Base-by-base conservation (phyloP, 2,888 invertebrate species). In the Hofmannophila pseudospretella region DNA sequence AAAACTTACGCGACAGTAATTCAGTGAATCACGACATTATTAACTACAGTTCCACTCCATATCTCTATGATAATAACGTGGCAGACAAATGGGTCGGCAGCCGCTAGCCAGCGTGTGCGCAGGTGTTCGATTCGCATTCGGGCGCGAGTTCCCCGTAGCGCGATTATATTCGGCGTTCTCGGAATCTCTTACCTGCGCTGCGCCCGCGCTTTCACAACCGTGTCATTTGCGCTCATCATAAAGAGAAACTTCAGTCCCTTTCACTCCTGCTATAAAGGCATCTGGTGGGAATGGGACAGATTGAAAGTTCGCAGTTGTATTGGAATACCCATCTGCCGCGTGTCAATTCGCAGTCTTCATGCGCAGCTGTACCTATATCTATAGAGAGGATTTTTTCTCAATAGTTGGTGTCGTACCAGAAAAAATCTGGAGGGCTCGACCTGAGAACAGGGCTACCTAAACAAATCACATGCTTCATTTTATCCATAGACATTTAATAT, bases 121-220 rank as follows among this genome's bases (percentile, higher is more conserved):
- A 80, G 78, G 75, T 77, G 80, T 73, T 64, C 63, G 49, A 67
- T 73, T 71, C 67, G 67, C 71, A 65, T 67, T 65, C 55, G 61
- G 67, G 62, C 64, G 72, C 67, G 69, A 71, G 65, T 85, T 84
- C 78, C 67, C 54, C 67, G 80, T 78, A 81, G 54, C 58, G 66
- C 72, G 76, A 82, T 81, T 85, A 82, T 81, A 84, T 84, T 86
- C 75, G 82, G 76, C 69, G 69, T 86, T 84, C 85, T 77, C 54
- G 58, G 84, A 85, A 85, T 64, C 71, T 67, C 73, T 65, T 84
- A 84, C 85, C 84, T 82, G 81, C 72, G 67, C 84, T 82, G 81
- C 72, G 67, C 55, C 56, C 52, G 65, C 64, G 73, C 85, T 78
- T 77, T 77, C 80, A 70, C 73, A 68, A 65, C 66, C 80, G 62